Base-by-base conservation (phyloP, 92 coral and sea anemone species). In the Scolanthus callimorphus region DNA sequence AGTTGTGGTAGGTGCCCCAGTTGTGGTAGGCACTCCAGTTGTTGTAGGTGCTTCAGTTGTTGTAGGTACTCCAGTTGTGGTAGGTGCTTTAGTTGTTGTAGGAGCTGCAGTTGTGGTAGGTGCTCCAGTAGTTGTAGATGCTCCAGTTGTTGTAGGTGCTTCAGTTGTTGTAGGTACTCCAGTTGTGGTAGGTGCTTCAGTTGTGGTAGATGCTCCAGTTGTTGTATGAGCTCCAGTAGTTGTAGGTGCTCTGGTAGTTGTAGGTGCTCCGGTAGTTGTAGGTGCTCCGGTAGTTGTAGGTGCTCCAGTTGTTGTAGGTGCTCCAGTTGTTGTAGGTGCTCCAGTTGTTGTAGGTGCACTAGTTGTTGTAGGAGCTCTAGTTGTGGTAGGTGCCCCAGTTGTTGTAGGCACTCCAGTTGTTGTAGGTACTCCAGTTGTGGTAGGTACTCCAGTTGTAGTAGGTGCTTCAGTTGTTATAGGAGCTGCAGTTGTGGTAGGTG, bases 1-100 rank as follows among this genome's bases (percentile, higher is more conserved):
- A 3, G 75, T 68, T 3, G 75, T 68, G 0, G 67, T 57, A 0
- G 76, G 76, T 11, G 50, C 38, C 28, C 61, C 61, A 52, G 41
- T 41, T 24, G 65, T 55, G 10, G 74, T 56, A 2, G 55, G 28
- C 0, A 31, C 25, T 38, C 44, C 71, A 0, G 70, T 39, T 11
- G 78, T 71, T 13, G 70, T 60, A 1, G 62, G 55, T 25, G 21
- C 28, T 38, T 21, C 47, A 11, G 70, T 63, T 13, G 73, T 73
- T 13, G 63, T 63, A 1, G 79, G 79, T 22, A 22, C 23, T 28
- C 51, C 57, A 11, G 79, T 52, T 13, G 79, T 63, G 15, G 80
- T 41, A 0, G 65, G 65, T 27, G 43, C 15, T 34, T 34, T 15
- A 6, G 15, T 34, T 34, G 43, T 34, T 6, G 43, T 34, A 6